Conservation (phyloP, 1,140 invertebrate species). For the Drosophila santomea region DNA sequence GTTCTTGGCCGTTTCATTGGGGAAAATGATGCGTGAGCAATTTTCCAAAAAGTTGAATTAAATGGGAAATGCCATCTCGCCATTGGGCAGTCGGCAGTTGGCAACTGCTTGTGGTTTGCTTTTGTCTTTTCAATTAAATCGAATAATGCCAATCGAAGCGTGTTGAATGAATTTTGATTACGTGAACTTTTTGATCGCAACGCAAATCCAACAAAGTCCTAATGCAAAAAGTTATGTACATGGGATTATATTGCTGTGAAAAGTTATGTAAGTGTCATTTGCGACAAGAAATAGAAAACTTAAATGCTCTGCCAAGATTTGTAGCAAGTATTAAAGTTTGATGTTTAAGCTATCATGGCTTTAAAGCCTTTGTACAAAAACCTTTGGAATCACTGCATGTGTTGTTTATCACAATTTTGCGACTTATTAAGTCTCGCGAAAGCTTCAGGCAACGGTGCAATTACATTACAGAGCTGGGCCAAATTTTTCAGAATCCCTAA, state of each 20-base stretch:
- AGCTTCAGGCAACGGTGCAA: background rate
- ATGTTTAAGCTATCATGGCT: too few species aligned
- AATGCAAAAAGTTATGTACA: background rate
- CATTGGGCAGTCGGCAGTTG: conserved; percentile 12
- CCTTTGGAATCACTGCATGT: too few species aligned
- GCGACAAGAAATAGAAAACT: background rate
- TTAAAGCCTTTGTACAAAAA: too few species aligned
- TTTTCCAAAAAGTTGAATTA: conserved; percentile 65
- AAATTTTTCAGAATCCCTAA: conserved; percentile 1
- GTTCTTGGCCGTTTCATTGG: conserved; percentile 46
- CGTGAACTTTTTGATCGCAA: background rate
- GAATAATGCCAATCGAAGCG: conserved; percentile 47
- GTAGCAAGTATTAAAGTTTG: too few species aligned
- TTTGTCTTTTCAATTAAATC: conserved; percentile 59
- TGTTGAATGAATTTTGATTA: conserved; percentile 38
- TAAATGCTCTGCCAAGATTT: background rate
- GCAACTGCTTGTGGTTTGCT: conserved; percentile 29
- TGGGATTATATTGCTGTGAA: background rate
- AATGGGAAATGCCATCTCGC: conserved; percentile 54
- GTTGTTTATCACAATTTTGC: background rate
- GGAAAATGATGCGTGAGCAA: conserved; percentile 71
- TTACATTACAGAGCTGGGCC: background rate
- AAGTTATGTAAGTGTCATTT: background rate
- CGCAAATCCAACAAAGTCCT: background rate
- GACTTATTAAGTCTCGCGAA: background rate